Evolutionary conservation across 2,888 invertebrate species (phyloP).

Genomic region (Marasmarcha lunaedactyla): DNA sequence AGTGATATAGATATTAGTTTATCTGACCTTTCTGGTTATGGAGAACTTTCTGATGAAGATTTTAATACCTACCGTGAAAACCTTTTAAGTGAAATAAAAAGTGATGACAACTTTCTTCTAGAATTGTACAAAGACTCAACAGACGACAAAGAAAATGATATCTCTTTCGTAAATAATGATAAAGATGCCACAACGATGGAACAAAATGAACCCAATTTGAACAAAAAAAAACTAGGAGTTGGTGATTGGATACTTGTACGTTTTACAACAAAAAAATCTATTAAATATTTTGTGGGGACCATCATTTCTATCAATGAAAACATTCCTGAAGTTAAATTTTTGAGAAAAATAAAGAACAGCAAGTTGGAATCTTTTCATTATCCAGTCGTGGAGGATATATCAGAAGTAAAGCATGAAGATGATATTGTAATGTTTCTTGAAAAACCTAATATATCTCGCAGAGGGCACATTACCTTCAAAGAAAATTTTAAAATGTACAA

Average conservation of each 20-base stretch:
- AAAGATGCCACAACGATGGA: neutral
- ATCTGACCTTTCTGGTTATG: slow-evolving; percentile 3
- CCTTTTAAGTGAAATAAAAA: slow-evolving; percentile 2
- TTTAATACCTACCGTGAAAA: slow-evolving; percentile 4
- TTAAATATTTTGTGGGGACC: slow-evolving; percentile 4
- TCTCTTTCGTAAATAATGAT: neutral
- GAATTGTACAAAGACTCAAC: neutral
- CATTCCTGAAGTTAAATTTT: slow-evolving; percentile 5
- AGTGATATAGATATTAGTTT: slow-evolving; percentile 4
- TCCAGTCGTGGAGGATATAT: slow-evolving; percentile 7
- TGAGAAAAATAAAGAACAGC: slow-evolving; percentile 7
- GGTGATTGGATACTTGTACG: slow-evolving; percentile 8
- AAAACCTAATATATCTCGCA: slow-evolving; percentile 4
- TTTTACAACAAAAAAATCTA: slow-evolving; percentile 9
- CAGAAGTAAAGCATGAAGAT: slow-evolving; percentile 4
- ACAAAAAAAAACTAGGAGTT: slow-evolving; percentile 5
- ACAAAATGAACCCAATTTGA: slow-evolving; percentile 6
- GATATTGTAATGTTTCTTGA: slow-evolving; percentile 4
- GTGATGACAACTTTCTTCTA: neutral
- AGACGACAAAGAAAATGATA: neutral
- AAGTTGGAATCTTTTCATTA: slow-evolving; percentile 7
- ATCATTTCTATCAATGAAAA: slow-evolving; percentile 6
- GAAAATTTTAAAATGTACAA: slow-evolving; percentile 7
- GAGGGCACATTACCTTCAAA: slow-evolving; percentile 6
- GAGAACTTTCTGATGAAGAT: slow-evolving; percentile 6